Evolutionary conservation across 2,113 vertebrate species (phyloP).

Genomic region (Spheniscus mendiculus): DNA sequence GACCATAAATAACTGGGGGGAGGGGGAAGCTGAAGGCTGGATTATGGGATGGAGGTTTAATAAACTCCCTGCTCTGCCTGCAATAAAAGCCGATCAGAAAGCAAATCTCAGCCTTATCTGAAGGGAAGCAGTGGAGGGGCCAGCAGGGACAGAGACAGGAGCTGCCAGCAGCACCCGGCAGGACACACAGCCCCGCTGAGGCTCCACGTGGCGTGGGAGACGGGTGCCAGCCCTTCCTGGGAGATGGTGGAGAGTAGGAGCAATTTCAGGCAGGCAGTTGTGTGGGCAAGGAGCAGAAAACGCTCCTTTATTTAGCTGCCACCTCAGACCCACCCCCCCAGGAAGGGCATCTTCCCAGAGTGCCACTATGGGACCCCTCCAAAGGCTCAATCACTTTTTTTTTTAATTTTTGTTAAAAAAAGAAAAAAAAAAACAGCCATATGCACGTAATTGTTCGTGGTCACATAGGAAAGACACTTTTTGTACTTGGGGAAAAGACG

Average conservation of each 20-base stretch:
- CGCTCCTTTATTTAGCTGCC: neutral
- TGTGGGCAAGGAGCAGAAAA: neutral
- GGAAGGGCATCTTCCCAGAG: neutral
- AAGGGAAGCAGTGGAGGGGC: neutral
- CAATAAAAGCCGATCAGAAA: slow-evolving; percentile 33
- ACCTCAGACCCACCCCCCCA: neutral
- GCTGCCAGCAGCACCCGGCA: neutral
- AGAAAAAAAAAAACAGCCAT: neutral
- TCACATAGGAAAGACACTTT: neutral
- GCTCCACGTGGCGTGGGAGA: neutral
- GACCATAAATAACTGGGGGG: neutral
- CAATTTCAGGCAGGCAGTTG: neutral
- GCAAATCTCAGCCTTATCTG: neutral
- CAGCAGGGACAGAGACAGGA: neutral
- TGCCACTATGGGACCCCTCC: neutral
- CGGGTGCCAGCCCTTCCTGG: neutral
- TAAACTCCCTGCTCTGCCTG: neutral
- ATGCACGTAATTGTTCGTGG: rapidly evolving
- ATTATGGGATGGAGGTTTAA: slow-evolving; percentile 13
- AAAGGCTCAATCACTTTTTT: neutral
- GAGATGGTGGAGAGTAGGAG: neutral
- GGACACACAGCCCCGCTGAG: neutral
- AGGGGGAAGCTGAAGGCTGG: neutral
- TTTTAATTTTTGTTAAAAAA: neutral
- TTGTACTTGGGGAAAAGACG: neutral